Base-by-base conservation (phyloP, 1,140 invertebrate genomes). In the Drosophila bifasciata region DNA sequence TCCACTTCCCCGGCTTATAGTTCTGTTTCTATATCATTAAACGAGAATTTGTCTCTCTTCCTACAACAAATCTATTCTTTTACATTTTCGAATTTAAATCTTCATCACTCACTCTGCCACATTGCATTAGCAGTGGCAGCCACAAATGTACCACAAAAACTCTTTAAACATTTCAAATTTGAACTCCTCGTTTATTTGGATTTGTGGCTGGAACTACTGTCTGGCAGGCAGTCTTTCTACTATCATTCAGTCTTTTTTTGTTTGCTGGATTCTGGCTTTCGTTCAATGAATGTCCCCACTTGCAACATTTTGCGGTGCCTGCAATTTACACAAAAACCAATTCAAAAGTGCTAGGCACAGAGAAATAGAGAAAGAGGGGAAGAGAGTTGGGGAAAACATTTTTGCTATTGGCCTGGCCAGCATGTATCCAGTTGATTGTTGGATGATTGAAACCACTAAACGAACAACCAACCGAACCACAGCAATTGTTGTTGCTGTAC, bases 391-490 rank as follows among this genome's bases (percentile, higher is more conserved):
- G 17, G n/a, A 9, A 40, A 46, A 28, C 41, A 45, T 21, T 17
- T 59, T 49, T 7, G 58, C 21, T 67, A 74, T 55, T 72, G 69
- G 69, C 49, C 56, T 41, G 32, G 41, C 52, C 25, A 19, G 44
- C 51, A 50, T 28, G 64, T 40, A 43, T 40, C 49, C 48, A n/a
- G 41, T 67, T 52, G 74, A 76, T 68, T 72, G 75, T 74, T 74
- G 59, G 49, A 48, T 77, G 78, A 81, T 76, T 74, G 57, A 74
- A 81, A 63, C 61, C 71, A 57, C 44, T 52, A 58, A 25, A 56
- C 49, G 52, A 76, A 59, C 25, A 51, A 21, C 13, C 5, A 32
- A 32, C 28, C 9, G 44, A 60, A 60, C 28, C 43, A 39, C 21
- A 56, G 55, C 61, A 49, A 28, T 50, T 75, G 55, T 61, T 19